These are phyloP conservation scores for Ommatoiulus sabulosus DNA, from an alignment of 2,888 invertebrate species.

Conservation along the genomic window DNA sequence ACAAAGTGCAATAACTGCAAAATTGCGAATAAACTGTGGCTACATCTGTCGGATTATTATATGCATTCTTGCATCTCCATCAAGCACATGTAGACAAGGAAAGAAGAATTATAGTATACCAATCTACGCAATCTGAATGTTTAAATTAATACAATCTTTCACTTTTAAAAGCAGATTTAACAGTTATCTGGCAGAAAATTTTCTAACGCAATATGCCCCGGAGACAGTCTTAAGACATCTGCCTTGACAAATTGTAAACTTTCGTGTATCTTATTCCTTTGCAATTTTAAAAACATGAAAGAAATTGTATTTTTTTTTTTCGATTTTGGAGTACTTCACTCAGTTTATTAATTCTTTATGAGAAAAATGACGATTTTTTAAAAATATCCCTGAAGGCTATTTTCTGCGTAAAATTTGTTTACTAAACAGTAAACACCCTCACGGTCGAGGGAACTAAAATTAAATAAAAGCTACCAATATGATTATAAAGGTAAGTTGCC, in stretches of 20 bases:
- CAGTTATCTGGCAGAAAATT: not conserved
- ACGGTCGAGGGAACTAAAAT: not conserved
- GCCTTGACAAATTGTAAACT: not conserved
- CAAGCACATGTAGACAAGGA: not conserved
- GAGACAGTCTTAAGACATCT: not conserved
- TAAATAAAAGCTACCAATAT: slow-evolving; percentile 12
- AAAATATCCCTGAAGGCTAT: not conserved
- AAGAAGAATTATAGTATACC: not conserved
- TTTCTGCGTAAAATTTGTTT: not conserved
- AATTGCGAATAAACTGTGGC: not conserved
- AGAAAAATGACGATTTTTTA: not conserved
- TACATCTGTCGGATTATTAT: not conserved
- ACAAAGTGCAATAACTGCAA: not conserved
- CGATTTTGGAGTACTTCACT: not conserved
- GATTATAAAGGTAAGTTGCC: not conserved
- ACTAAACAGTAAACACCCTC: not conserved
- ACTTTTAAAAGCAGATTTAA: not conserved
- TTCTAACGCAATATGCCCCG: too few species aligned
- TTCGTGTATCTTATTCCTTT: too few species aligned
- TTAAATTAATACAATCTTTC: not conserved
- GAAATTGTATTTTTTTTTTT: too few species aligned
- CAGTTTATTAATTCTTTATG: not conserved
- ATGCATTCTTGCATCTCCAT: not conserved
- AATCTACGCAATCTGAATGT: not conserved
- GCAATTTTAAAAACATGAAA: too few species aligned